Conservation (phyloP, 1,140 invertebrate genomes). For the Drosophila punjabiensis region DNA sequence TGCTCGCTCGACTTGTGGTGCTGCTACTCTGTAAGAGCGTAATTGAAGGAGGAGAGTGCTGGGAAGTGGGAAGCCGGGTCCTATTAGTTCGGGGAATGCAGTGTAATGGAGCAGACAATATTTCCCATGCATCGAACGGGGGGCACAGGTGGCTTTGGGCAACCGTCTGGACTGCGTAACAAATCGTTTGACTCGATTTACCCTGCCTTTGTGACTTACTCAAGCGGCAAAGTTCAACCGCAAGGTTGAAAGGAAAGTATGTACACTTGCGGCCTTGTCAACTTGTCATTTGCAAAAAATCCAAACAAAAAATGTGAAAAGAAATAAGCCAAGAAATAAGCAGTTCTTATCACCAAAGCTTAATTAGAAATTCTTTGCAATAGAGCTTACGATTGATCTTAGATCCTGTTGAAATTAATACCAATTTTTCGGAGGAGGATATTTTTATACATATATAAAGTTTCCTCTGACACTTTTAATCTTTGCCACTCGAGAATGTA, state of each 20-base stretch:
- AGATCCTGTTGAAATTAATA: neutral
- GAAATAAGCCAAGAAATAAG: neutral
- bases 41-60: neutral
- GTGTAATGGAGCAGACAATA: neutral
- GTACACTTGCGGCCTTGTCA: neutral
- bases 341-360: neutral
- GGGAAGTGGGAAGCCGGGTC: neutral
- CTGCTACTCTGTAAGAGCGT: slow-evolving; percentile 3
- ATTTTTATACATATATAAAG: neutral
- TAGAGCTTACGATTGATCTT: neutral
- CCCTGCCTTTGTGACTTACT: slow-evolving; percentile 1
- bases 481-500: neutral
- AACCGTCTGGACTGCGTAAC: neutral
- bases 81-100: slow-evolving; percentile 20
- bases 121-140: neutral
- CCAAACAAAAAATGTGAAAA: neutral
- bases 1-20: slow-evolving; percentile 24
- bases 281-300: neutral
- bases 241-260: neutral
- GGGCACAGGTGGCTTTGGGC: neutral
- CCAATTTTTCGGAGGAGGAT: neutral
- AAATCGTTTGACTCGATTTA: slow-evolving; percentile 4
- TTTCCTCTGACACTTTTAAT: neutral
- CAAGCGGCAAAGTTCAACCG: slow-evolving; percentile 3
- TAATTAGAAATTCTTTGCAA: slow-evolving; percentile 4